Percentiles rank a stretch among this genome's conserved stretches.
Evolutionary conservation across 2,888 invertebrate species (phyloP).

Genomic region (Ligdia adustata): DNA sequence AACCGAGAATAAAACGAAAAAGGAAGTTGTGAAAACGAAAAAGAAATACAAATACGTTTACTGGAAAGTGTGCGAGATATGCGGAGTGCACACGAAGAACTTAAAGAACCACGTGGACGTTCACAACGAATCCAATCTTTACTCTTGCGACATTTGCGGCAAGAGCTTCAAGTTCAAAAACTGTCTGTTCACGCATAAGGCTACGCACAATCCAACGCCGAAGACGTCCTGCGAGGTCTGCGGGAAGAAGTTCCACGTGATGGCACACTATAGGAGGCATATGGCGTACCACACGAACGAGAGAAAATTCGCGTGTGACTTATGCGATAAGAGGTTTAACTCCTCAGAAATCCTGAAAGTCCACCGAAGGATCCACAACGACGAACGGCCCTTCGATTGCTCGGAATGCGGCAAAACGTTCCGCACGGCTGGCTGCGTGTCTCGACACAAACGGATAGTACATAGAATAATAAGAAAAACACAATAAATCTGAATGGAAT

Average conservation of each 20-base stretch:
- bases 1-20: conserved; percentile 31
- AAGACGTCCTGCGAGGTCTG: conserved; percentile 77
- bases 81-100: conserved; percentile 74
- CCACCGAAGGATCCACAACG: conserved; percentile 77
- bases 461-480: conserved; percentile 58
- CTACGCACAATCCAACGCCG: conserved; percentile 70
- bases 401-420: conserved; percentile 77
- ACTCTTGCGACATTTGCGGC: conserved; percentile 74
- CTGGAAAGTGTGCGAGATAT: conserved; percentile 60
- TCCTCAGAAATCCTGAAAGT: conserved; percentile 78
- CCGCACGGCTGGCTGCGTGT: conserved; percentile 77
- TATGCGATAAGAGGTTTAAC: conserved; percentile 81
- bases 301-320: conserved; percentile 76
- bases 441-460: conserved; percentile 73
- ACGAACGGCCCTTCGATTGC: conserved; percentile 74
- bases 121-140: conserved; percentile 65
- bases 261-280: conserved; percentile 78
- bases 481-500: conserved; percentile 43
- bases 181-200: conserved; percentile 72
- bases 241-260: conserved; percentile 79
- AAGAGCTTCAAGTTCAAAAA: conserved; percentile 79
- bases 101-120: conserved; percentile 70
- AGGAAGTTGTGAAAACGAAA: conserved; percentile 38
- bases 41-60: conserved; percentile 64
- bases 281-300: conserved; percentile 81